These are phyloP conservation scores for Smutsia temminckii DNA, from an alignment of 2,797 vertebrate genomes.

Conservation along the genomic window DNA sequence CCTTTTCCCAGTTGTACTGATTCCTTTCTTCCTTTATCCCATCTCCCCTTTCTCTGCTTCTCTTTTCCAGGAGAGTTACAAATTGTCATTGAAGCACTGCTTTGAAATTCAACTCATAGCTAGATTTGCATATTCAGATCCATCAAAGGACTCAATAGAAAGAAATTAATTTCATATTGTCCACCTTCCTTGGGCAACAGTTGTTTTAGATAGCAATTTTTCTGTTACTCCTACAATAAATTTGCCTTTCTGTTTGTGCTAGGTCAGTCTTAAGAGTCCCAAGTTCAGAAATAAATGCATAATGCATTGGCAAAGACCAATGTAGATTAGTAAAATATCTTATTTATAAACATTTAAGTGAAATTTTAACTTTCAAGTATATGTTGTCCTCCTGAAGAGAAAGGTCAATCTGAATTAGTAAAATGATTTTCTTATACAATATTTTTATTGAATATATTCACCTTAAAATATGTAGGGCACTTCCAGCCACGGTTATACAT, in stretches of 20 bases:
- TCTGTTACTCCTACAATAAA: not conserved
- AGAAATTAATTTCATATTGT: constrained; percentile 1
- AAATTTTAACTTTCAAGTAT: constrained; percentile 8
- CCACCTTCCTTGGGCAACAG: not conserved
- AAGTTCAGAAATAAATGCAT: constrained; percentile 25
- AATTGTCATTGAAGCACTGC: not conserved
- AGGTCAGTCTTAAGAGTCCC: not conserved
- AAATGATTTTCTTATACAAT: not conserved
- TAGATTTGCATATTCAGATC: not conserved
- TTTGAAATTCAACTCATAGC: constrained; percentile 55
- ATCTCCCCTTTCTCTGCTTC: not conserved
- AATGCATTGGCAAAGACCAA: not conserved
- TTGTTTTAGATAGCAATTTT: not conserved
- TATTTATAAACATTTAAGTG: constrained; percentile 4
- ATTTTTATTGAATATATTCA: constrained; percentile 47
- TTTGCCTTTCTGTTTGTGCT: not conserved
- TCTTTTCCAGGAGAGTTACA: constrained; percentile 15
- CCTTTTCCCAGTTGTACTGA: not conserved
- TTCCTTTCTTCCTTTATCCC: not conserved
- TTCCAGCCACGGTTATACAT: not conserved
- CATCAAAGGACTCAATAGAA: not conserved
- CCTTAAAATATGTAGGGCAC: not conserved
- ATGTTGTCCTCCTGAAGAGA: not conserved
- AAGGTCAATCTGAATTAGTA: not conserved
- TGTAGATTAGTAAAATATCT: not conserved